phyloP scores from a whole-genome alignment of 2,797 vertebrate species.

The Pogonophryne albipinna region DNA sequence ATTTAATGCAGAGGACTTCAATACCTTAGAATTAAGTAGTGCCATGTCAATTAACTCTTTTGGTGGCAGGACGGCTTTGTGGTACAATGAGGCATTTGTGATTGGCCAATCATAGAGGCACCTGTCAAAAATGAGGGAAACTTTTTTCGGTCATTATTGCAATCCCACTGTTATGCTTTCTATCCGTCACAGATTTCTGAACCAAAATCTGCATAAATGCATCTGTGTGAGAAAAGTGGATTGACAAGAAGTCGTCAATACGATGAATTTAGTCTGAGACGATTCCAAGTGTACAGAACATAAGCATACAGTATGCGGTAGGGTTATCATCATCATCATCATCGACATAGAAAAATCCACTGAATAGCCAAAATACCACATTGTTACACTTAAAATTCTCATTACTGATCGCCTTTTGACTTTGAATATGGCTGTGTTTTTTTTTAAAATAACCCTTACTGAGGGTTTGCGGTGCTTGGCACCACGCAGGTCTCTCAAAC shows the following conservation, averaged over 20 bases:
- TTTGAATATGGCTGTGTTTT: constrained; percentile 27
- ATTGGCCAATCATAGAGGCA: constrained; percentile 13
- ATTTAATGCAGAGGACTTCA: constrained; percentile 35
- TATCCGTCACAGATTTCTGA: not conserved
- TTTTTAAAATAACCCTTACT: constrained; percentile 19
- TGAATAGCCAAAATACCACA: not conserved
- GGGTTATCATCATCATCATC: too few relatives aligned
- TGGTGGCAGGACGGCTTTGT: constrained; percentile 11
- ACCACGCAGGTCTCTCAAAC: constrained; percentile 9
- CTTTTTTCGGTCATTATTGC: not conserved
- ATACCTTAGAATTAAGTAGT: constrained; percentile 20
- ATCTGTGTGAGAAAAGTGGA: not conserved
- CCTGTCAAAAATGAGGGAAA: constrained; percentile 3
- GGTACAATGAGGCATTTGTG: constrained; percentile 31
- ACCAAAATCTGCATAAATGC: not conserved
- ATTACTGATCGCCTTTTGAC: constrained; percentile 36
- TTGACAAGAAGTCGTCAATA: not conserved
- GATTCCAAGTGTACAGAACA: not conserved
- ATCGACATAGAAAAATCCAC: too few relatives aligned
- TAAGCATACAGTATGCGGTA: not conserved
- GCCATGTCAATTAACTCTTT: constrained; percentile 17
- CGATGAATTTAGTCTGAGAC: not conserved
- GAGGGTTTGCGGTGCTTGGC: constrained; percentile 4
- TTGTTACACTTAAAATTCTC: too few relatives aligned
- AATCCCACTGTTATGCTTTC: not conserved